phyloP scores from a whole-genome alignment of 2,797 vertebrate species.

The Falco rusticolus region DNA sequence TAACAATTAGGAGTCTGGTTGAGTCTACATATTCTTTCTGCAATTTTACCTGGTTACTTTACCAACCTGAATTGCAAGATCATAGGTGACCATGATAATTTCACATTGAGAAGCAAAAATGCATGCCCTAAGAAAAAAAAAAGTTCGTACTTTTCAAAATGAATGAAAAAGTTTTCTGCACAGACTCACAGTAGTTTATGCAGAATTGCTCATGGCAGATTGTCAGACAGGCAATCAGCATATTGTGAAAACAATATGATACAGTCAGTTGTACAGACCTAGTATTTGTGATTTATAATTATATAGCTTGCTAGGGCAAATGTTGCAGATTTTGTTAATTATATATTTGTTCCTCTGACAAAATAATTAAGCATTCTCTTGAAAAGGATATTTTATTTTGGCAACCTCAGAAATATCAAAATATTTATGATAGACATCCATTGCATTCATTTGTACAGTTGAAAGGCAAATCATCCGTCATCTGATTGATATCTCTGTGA shows the following conservation, averaged over 20 bases:
- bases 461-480: neutral
- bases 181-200: neutral
- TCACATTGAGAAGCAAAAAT: neutral
- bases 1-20: neutral
- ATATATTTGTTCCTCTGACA: neutral
- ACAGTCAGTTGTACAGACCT: neutral
- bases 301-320: neutral
- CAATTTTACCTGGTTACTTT: neutral
- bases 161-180: neutral
- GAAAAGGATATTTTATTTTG: neutral
- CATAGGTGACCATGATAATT: neutral
- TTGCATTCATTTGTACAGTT: neutral
- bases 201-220: neutral
- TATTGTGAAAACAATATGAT: neutral
- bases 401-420: neutral
- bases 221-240: neutral
- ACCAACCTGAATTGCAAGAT: neutral
- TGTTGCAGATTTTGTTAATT: neutral
- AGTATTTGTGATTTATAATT: constrained; percentile 3
- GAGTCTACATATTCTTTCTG: neutral
- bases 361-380: neutral
- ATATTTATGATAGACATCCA: neutral
- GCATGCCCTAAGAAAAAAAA: neutral
- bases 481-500: neutral
- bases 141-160: neutral